Conservation (phyloP, 2,888 invertebrate genomes). For the Harpalus rubripes region DNA sequence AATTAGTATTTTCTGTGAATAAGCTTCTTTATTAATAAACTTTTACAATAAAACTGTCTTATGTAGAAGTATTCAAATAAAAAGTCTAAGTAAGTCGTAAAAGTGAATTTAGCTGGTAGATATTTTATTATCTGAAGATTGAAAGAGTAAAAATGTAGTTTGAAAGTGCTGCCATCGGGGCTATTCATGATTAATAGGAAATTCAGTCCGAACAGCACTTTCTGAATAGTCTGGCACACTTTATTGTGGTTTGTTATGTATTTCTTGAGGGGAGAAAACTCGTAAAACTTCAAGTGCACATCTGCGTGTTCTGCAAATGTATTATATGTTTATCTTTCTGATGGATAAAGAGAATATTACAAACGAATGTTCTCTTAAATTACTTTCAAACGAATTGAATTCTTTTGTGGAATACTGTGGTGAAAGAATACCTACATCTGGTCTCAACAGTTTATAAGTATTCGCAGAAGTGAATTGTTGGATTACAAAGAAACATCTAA, state of each 20-base stretch:
- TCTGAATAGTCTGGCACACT: constrained; percentile 30
- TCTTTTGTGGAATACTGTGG: not conserved
- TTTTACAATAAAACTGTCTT: not conserved
- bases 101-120: not conserved
- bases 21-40: not conserved
- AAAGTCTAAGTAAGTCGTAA: not conserved
- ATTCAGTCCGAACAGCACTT: constrained; percentile 29
- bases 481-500: too few species aligned
- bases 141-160: constrained; percentile 10
- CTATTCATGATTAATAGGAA: constrained; percentile 38
- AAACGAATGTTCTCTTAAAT: not conserved
- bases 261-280: constrained; percentile 44
- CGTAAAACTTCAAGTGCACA: constrained; percentile 48
- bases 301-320: constrained; percentile 44
- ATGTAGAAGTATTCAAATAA: not conserved
- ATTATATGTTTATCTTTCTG: constrained; percentile 45
- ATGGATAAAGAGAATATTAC: constrained; percentile 26
- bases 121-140: constrained; percentile 2
- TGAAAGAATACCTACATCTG: not conserved
- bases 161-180: not conserved
- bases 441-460: not conserved
- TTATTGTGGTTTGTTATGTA: constrained; percentile 55
- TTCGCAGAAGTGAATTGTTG: too few species aligned
- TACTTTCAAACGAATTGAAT: constrained; percentile 30
- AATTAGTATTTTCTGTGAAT: too few species aligned